Conservation (phyloP, 2,113 vertebrate genomes). For the Octodon degus region DNA sequence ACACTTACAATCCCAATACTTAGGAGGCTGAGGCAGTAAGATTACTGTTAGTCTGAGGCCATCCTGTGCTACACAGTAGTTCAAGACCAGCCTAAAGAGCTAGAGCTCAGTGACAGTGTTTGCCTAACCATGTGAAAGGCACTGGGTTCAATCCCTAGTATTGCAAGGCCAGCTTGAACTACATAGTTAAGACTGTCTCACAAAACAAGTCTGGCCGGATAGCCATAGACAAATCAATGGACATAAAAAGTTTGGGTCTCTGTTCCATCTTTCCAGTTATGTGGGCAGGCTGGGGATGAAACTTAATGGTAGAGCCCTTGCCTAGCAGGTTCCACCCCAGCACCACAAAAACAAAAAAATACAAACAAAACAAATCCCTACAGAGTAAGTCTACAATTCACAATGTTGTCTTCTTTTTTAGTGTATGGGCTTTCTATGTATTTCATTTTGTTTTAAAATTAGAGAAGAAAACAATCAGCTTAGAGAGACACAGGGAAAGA, state of each 20-base stretch:
- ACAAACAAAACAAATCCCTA: not conserved
- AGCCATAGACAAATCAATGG: not conserved
- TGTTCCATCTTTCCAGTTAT: slow-evolving; percentile 22
- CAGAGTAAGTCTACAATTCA: not conserved
- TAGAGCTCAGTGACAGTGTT: not conserved
- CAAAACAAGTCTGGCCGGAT: not conserved
- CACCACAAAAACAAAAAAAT: not conserved
- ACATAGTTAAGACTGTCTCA: not conserved
- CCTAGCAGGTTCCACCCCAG: not conserved
- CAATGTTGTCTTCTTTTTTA: not conserved
- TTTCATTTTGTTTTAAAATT: slow-evolving; percentile 22
- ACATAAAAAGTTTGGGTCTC: not conserved
- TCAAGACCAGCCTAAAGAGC: not conserved
- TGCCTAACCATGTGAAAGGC: not conserved
- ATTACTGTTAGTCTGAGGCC: not conserved
- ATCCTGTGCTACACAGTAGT: not conserved
- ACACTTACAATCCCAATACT: not conserved
- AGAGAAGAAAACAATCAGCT: slow-evolving; percentile 42
- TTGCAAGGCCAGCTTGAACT: not conserved
- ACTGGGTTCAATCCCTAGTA: not conserved
- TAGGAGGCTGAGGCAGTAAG: not conserved
- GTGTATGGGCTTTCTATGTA: not conserved
- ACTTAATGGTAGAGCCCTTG: not conserved
- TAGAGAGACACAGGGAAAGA: slow-evolving; percentile 17
- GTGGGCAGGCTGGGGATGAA: not conserved